Evolutionary conservation across 2,888 invertebrate genomes (phyloP), one percentile per base, ranked within the genome.

Genomic region (Lithophane leautieri): DNA sequence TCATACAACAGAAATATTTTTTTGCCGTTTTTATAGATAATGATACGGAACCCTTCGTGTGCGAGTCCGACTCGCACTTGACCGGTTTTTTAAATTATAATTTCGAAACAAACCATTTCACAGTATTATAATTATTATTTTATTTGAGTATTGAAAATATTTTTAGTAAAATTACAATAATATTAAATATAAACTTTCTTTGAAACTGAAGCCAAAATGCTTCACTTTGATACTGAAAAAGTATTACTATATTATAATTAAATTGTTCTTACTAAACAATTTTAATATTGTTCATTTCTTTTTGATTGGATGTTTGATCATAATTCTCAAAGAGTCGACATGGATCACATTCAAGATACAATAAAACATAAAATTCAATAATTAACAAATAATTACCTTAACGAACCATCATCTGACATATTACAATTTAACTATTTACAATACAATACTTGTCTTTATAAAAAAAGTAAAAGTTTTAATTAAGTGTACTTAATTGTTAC

Each of bases 121-220:
- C 28, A 25, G 19, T 12, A 9, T 19, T 9, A 1, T 3, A 25
- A 44, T 25, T 4, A 62, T 42, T 25, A 25, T 25, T 12, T 1
- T 44, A 73, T 72, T 42, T 73, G 73, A 73, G 73, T 73, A 73
- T 73, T 73, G 3, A 56, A 52, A 70, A 52, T 42, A 28, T 54
- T 70, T 1, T 16, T 14, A 71, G 12, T 71, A 16, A n/a, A 28
- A 40, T 50, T 50, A 68, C 16, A 34, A n/a, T n/a, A 34, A 44
- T 19, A 22, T 68, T 68, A 40, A 7, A 22, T 16, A 9, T 50
- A 25, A 40, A 40, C 12, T 34, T 47, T 47, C 44, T 12, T 44
- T 11, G 34, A 19, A 22, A 44, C 11, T 8, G 11, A 28, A n/a
- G 16, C 7, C 12, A 70, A 44, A 65, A 47, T 34, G 62, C 25